phyloP scores from a whole-genome alignment of 2,888 invertebrate species.

The Pandemis heparana region DNA sequence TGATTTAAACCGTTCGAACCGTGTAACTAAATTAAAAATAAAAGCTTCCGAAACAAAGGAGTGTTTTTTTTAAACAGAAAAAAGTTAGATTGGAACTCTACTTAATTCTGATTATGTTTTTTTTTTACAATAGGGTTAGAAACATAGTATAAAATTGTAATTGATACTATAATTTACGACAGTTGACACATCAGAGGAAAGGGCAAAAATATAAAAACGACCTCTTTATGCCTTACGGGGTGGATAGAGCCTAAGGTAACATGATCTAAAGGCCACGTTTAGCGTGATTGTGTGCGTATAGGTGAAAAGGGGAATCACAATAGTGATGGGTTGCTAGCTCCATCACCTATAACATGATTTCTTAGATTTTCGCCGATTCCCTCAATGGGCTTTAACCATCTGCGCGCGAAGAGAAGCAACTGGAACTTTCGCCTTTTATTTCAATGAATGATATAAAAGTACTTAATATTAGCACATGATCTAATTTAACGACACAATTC shows the following conservation, averaged over 20 bases:
- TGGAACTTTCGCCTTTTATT: too few species aligned
- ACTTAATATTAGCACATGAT: background rate
- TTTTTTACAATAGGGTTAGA: conserved; percentile 15
- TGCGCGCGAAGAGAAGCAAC: too few species aligned
- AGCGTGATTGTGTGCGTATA: too few species aligned
- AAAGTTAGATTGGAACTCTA: conserved; percentile 14
- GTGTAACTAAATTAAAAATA: conserved; percentile 64
- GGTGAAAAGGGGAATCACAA: too few species aligned
- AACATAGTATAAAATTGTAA: conserved; percentile 22
- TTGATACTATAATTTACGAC: conserved; percentile 28
- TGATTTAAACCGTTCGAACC: conserved; percentile 73
- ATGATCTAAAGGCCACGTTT: too few species aligned
- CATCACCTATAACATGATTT: too few species aligned
- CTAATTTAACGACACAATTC: background rate
- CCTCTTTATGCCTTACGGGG: too few species aligned
- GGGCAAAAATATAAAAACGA: conserved; percentile 1
- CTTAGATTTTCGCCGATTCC: too few species aligned
- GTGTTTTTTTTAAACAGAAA: conserved; percentile 52
- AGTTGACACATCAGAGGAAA: conserved; percentile 8
- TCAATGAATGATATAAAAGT: background rate
- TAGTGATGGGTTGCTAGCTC: too few species aligned
- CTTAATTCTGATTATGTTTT: conserved; percentile 32
- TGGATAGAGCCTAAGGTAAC: too few species aligned
- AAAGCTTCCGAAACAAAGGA: conserved; percentile 57
- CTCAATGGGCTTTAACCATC: too few species aligned